Percentiles rank a stretch among this genome's conserved stretches.
Evolutionary conservation across 2,797 vertebrate species (phyloP).

Genomic region (Buceros bicornis): DNA sequence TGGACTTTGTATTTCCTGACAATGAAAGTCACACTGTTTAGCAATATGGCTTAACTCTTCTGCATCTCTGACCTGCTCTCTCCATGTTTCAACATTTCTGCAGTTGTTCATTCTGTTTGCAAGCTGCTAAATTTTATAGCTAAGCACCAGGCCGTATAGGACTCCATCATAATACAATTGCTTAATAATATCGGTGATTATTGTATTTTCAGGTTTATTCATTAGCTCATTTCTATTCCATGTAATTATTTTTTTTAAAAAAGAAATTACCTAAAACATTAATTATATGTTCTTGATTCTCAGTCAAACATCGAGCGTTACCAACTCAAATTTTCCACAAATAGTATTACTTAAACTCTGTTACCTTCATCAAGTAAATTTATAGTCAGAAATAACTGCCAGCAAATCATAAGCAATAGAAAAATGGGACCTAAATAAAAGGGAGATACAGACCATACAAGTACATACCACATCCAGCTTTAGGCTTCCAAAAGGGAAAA

Average conservation of each 20-base stretch:
- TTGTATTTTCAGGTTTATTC: background rate
- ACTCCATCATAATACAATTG: background rate
- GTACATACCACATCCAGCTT: background rate
- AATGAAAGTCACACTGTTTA: background rate
- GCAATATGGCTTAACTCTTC: background rate
- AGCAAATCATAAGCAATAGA: slow-evolving; percentile 23
- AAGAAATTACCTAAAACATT: background rate
- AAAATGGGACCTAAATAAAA: slow-evolving; percentile 53
- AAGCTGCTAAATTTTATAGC: background rate
- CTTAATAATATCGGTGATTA: background rate
- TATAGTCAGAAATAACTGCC: background rate
- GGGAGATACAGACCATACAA: background rate
- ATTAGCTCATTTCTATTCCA: background rate
- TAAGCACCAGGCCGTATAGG: background rate
- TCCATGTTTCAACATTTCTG: background rate
- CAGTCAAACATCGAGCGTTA: background rate
- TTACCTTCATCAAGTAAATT: background rate
- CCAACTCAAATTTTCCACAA: background rate
- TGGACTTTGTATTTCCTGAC: background rate
- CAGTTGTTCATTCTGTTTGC: background rate
- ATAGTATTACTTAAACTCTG: background rate
- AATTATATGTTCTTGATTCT: background rate
- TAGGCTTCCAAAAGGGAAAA: background rate
- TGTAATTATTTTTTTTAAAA: background rate
- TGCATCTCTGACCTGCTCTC: background rate